Conservation (phyloP, 2,888 invertebrate genomes). For the Anorthoa munda region DNA sequence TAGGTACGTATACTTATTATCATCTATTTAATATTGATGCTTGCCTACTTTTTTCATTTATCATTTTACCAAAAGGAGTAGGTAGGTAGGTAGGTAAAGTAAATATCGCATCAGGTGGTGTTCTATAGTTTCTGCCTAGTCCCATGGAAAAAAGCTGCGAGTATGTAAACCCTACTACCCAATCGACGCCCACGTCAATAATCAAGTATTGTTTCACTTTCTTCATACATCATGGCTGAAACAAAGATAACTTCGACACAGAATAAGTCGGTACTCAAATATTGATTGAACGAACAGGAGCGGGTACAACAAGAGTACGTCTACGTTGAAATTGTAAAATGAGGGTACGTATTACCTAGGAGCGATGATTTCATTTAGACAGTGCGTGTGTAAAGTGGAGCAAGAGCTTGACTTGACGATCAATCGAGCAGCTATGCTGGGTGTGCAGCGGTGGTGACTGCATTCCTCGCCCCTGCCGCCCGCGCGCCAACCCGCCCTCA, state of each 20-base stretch:
- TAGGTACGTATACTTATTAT: constrained; percentile 4
- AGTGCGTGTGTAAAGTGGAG: constrained; percentile 66
- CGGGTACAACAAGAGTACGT: neutral
- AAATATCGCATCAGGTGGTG: too few species aligned
- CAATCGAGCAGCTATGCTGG: constrained; percentile 83
- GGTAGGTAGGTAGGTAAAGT: too few species aligned
- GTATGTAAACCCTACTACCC: neutral
- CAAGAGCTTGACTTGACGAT: constrained; percentile 76
- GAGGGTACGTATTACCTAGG: constrained; percentile 6
- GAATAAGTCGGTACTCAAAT: neutral
- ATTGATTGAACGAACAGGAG: neutral
- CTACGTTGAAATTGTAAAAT: constrained; percentile 5
- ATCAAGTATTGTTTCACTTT: neutral
- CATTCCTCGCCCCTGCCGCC: constrained; percentile 84
- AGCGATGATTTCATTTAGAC: constrained; percentile 52
- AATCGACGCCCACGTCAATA: neutral
- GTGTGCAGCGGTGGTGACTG: constrained; percentile 88
- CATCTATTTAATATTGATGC: constrained; percentile 24
- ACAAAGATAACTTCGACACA: neutral
- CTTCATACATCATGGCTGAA: neutral
- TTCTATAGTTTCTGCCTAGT: too few species aligned
- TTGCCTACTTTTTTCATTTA: constrained; percentile 10
- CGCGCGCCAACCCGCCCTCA: constrained; percentile 75
- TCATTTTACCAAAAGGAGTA: neutral
- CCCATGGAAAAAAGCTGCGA: too few species aligned